Evolutionary conservation across 1,140 invertebrate genomes (phyloP).

Genomic region (Diorhabda elongata): DNA sequence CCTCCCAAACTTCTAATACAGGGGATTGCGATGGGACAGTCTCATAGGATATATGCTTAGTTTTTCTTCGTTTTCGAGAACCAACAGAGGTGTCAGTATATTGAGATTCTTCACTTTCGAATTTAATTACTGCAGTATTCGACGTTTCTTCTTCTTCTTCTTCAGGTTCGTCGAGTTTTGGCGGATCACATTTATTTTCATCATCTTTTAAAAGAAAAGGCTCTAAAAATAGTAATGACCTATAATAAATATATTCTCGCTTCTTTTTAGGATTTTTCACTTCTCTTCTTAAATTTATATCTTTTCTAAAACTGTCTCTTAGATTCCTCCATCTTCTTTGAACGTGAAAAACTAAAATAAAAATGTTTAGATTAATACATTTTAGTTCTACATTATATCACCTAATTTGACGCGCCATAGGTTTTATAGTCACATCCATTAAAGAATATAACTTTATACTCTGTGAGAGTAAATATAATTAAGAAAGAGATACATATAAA

Average conservation of each 20-base stretch:
- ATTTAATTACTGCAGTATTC: neutral
- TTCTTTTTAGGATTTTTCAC: neutral
- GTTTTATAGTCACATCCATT: no score
- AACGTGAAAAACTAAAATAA: neutral
- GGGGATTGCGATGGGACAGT: neutral
- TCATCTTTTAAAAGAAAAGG: neutral
- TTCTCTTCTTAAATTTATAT: slow-evolving; percentile 6
- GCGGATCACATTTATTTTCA: slow-evolving; percentile 10
- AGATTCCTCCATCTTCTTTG: slow-evolving; percentile 16
- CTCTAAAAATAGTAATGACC: neutral
- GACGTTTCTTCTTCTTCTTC: neutral
- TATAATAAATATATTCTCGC: slow-evolving; percentile 3
- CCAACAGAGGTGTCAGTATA: neutral
- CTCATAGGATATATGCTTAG: neutral
- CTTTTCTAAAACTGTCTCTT: slow-evolving; percentile 13
- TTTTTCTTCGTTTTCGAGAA: neutral
- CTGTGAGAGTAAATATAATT: no score
- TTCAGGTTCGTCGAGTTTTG: neutral
- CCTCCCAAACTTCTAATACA: neutral
- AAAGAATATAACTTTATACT: no score
- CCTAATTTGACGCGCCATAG: no score
- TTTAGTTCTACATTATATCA: no score
- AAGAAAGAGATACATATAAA: no score
- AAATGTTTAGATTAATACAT: neutral
- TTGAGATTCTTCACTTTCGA: neutral